Base-by-base conservation (phyloP, 2,888 invertebrate genomes). In the Operophtera brumata region DNA sequence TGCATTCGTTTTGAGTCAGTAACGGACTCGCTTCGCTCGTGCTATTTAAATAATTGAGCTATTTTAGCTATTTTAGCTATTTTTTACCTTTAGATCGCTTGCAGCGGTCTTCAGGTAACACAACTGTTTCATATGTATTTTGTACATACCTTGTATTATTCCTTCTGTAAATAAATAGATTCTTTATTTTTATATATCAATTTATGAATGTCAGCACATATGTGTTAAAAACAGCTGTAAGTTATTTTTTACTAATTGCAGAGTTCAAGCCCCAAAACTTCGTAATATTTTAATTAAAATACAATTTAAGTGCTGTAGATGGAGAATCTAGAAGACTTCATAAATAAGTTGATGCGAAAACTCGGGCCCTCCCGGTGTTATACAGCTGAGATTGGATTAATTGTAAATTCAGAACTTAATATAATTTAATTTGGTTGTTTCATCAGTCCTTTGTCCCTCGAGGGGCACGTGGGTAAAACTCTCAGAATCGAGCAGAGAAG, bases 391-490 rank as follows among this genome's bases (percentile, higher is more conserved):
- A 53, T 55, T 57, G 45, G 53, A 50, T 50, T 57, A 59, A 59
- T 65, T 58, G 50, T 51, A 47, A 63, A 62, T 62, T 62, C 55
- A 48, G 30, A 59, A 61, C 59, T 53, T 54, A 58, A 47, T 63
- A 43, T 47, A 57, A 59, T 64, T 59, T 61, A 59, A 64, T 54
- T 59, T 54, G 14, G 41, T 53, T 60, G 51, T 56, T 54, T 54
- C 51, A 61, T 57, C 44, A 54, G 50, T 51, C 20, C 50, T 53
- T 52, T 51, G 52, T 58, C 55, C 47, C 46, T 43, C 42, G 54
- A 30, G 51, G 14, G 11, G 30, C 7, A 35, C 26, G 48, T 34
- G 36, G 37, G 44, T 25, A 12, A 47, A 47, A 42, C 36, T 43
- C 11, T 10, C 11, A 13, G 41, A 51, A 37, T 43, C 47, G 9